A percentile compares a stretch with the other conserved stretches of the same genome.
Evolutionary conservation across 2,113 vertebrate genomes (phyloP).

Genomic region (Notarius quadriscutis): DNA sequence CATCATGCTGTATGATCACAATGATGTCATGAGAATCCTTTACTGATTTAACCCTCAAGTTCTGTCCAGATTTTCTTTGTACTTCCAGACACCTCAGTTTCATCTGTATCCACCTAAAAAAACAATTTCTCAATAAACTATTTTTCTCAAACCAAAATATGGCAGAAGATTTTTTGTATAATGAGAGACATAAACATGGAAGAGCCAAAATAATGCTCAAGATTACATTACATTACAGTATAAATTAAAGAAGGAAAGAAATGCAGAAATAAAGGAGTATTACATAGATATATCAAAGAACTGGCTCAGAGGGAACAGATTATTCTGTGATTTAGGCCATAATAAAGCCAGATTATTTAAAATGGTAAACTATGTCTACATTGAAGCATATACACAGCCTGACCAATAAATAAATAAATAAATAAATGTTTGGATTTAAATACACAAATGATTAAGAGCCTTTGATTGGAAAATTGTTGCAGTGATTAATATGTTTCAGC

Average conservation of each 20-base stretch:
- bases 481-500: no score
- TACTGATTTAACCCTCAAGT: neutral
- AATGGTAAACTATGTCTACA: no score
- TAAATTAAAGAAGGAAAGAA: neutral
- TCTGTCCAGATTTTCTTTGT: neutral
- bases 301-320: no score
- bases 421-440: no score
- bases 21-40: no score
- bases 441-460: no score
- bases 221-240: neutral
- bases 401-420: no score
- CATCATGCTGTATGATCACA: no score
- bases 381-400: no score
- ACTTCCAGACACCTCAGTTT: neutral
- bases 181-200: neutral
- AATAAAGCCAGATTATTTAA: no score
- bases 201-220: neutral
- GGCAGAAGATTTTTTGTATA: neutral
- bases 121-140: neutral
- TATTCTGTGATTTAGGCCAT: no score
- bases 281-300: neutral
- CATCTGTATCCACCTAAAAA: neutral
- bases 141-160: neutral
- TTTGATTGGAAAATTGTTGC: no score
- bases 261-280: neutral